Conservation (phyloP, 2,797 vertebrate genomes). For the Odontamblyopus rebecca region DNA sequence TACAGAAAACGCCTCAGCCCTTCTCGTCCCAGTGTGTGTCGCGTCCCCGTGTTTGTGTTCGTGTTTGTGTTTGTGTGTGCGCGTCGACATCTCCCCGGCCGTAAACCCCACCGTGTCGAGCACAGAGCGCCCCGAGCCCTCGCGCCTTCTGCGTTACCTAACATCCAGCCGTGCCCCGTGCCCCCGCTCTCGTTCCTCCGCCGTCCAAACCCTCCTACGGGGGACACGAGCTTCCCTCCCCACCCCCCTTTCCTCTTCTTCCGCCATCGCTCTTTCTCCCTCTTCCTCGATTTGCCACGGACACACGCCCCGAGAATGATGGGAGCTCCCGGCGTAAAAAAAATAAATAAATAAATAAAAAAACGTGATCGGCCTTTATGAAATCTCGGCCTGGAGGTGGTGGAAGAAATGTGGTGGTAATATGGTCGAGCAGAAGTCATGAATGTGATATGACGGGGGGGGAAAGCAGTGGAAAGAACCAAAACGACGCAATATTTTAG, state of each 20-base stretch:
- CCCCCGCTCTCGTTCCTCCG: conserved; percentile 30
- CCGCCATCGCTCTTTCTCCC: background rate
- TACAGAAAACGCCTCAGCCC: background rate
- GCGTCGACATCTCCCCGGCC: conserved; percentile 2
- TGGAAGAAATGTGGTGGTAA: conserved; percentile 70
- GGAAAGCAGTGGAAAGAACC: conserved; percentile 37
- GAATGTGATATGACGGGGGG: conserved; percentile 60
- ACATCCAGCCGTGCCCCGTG: conserved; percentile 52
- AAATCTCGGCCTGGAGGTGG: conserved; percentile 60
- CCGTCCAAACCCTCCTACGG: conserved; percentile 56
- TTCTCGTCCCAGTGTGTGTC: background rate
- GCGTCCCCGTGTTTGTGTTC: background rate
- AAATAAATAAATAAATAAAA: conserved; percentile 8
- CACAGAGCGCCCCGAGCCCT: conserved; percentile 40
- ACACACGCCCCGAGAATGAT: conserved; percentile 49
- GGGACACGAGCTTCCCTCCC: conserved; percentile 38
- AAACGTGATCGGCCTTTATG: conserved; percentile 26
- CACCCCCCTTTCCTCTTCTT: no score
- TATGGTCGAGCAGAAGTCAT: conserved; percentile 63
- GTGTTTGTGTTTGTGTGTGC: background rate
- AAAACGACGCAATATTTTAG: conserved; percentile 67
- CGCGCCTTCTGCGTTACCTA: conserved; percentile 50
- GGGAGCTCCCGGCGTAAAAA: conserved; percentile 20
- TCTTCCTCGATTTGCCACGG: conserved; percentile 56
- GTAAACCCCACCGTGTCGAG: conserved; percentile 20